Conservation (phyloP, 2,113 vertebrate genomes). For the Neogale vison region DNA sequence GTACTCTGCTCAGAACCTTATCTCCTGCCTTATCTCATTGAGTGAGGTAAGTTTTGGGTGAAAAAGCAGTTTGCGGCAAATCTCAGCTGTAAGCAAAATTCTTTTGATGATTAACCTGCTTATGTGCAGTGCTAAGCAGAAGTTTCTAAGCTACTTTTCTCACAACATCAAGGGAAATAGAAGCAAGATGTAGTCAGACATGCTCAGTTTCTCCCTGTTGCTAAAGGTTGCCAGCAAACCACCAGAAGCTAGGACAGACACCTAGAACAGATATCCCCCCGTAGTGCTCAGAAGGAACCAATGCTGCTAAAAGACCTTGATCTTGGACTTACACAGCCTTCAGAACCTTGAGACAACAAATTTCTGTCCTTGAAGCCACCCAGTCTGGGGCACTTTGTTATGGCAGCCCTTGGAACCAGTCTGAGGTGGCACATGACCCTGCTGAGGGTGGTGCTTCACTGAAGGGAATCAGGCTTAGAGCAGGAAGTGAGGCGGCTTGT, state of each 20-base stretch:
- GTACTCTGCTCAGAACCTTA: not conserved
- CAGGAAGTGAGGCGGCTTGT: not conserved
- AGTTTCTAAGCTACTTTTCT: not conserved
- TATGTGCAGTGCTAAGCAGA: not conserved
- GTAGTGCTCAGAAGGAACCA: not conserved
- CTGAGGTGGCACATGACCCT: fast-evolving
- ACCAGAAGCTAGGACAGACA: too few species aligned
- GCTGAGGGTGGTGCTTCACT: not conserved
- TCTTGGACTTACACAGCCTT: not conserved
- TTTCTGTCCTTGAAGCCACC: not conserved
- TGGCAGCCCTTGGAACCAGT: not conserved
- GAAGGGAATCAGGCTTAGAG: not conserved
- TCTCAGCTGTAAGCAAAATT: not conserved
- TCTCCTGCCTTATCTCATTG: not conserved
- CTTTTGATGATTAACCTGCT: not conserved
- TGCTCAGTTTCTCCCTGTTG: not conserved
- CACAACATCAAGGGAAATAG: not conserved
- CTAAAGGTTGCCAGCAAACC: not conserved
- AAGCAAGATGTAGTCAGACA: not conserved
- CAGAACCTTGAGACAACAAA: not conserved
- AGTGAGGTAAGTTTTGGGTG: not conserved
- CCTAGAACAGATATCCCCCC: not conserved
- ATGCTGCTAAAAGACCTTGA: too few species aligned
- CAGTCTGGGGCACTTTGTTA: not conserved
- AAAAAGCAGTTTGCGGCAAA: not conserved